Evolutionary conservation across 2,113 vertebrate species (phyloP).

Genomic region (Rhea americana): DNA sequence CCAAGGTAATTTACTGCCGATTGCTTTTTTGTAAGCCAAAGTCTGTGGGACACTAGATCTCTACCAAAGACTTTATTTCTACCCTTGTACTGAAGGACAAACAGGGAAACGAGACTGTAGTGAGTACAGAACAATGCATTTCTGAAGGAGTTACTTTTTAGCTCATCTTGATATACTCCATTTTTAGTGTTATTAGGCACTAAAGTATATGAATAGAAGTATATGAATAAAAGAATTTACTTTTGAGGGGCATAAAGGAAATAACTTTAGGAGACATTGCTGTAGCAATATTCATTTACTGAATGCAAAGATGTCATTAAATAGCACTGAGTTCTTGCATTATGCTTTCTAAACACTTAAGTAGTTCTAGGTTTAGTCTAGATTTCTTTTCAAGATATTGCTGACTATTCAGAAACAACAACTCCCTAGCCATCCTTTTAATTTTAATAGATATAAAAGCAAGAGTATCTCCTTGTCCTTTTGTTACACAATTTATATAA

Average conservation of each 20-base stretch:
- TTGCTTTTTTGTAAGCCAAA: neutral
- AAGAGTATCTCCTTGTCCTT: fast-evolving
- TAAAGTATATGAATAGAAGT: too few relatives aligned
- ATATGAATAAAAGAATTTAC: neutral
- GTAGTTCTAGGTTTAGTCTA: neutral
- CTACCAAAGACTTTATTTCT: neutral
- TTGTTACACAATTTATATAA: neutral
- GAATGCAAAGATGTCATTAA: neutral
- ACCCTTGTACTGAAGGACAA: too few relatives aligned
- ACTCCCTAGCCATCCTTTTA: neutral
- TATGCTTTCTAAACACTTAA: neutral
- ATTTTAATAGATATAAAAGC: neutral
- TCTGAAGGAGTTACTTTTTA: neutral
- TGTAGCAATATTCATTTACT: neutral
- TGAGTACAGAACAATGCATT: neutral
- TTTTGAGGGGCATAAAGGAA: neutral
- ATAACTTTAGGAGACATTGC: fast-evolving
- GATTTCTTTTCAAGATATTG: neutral
- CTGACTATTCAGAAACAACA: neutral
- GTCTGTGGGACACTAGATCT: neutral
- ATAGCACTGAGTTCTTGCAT: neutral
- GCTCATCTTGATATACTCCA: neutral
- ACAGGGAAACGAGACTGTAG: neutral
- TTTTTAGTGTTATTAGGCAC: neutral
- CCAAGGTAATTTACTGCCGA: neutral